Conservation (phyloP, 2,113 vertebrate genomes). For the Daboia siamensis region DNA sequence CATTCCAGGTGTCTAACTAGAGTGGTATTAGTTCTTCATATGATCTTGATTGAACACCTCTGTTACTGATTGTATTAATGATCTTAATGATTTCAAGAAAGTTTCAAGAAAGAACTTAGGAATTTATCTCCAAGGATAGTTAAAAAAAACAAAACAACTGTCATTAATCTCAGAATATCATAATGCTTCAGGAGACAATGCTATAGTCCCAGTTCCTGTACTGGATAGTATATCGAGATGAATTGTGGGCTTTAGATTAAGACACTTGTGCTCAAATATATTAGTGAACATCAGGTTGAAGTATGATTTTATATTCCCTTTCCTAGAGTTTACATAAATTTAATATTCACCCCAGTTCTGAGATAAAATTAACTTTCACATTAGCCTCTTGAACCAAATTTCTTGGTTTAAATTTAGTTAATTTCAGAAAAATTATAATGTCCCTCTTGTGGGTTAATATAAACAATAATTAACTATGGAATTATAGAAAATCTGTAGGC, state of each 20-base stretch:
- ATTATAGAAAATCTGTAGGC: background rate
- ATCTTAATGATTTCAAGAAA: constrained; percentile 36
- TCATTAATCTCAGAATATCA: constrained; percentile 34
- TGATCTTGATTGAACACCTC: too few relatives aligned
- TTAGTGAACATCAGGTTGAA: background rate
- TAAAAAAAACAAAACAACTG: background rate
- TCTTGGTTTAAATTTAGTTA: background rate
- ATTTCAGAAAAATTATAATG: background rate
- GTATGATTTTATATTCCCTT: background rate
- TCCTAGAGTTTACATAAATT: background rate
- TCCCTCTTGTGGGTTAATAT: background rate
- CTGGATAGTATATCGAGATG: background rate
- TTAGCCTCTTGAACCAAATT: background rate
- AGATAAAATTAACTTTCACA: background rate
- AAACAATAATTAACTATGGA: background rate
- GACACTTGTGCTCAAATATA: background rate
- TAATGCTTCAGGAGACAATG: background rate
- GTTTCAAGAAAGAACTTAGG: constrained; percentile 26
- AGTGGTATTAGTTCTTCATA: too few relatives aligned
- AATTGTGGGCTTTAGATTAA: background rate
- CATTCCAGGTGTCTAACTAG: too few relatives aligned
- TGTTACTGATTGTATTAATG: background rate
- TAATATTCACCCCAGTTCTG: background rate
- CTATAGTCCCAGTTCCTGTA: background rate
- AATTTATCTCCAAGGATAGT: constrained; percentile 50